A percentile compares a stretch with the other conserved stretches of the same genome.
Conservation (phyloP, 2,113 vertebrate species). For the Calidris pygmaea region DNA sequence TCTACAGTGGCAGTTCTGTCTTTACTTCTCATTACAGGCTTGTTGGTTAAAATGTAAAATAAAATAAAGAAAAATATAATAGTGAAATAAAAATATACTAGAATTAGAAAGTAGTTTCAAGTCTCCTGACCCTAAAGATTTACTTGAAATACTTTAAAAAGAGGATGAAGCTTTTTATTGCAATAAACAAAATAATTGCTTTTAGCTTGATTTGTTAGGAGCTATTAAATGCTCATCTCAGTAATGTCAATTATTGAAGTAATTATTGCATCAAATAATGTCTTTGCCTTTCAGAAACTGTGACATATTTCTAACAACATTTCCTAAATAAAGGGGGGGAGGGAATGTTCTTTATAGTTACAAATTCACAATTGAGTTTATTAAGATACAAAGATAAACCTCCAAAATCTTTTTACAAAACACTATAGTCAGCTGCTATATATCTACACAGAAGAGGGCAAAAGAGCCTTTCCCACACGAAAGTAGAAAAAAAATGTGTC, state of each 20-base stretch:
- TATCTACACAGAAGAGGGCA: background rate
- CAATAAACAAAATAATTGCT: background rate
- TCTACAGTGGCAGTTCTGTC: background rate
- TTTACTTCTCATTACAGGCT: background rate
- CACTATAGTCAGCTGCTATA: background rate
- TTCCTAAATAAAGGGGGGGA: background rate
- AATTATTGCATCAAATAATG: constrained; percentile 7
- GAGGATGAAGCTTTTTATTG: background rate
- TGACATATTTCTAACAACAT: background rate
- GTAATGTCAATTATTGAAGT: background rate
- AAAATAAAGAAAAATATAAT: background rate
- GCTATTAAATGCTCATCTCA: background rate
- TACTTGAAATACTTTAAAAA: background rate
- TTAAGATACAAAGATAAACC: background rate
- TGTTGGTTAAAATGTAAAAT: background rate
- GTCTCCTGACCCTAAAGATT: background rate
- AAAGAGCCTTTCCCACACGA: background rate
- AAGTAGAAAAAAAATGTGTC: background rate
- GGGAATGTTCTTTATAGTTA: background rate
- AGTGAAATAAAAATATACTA: background rate
- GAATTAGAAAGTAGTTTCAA: background rate
- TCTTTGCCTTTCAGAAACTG: background rate
- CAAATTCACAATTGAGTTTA: background rate
- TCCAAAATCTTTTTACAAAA: background rate
- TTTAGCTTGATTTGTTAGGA: background rate